Evolutionary conservation across 2,888 invertebrate species (phyloP).

Genomic region (Noctua janthe): DNA sequence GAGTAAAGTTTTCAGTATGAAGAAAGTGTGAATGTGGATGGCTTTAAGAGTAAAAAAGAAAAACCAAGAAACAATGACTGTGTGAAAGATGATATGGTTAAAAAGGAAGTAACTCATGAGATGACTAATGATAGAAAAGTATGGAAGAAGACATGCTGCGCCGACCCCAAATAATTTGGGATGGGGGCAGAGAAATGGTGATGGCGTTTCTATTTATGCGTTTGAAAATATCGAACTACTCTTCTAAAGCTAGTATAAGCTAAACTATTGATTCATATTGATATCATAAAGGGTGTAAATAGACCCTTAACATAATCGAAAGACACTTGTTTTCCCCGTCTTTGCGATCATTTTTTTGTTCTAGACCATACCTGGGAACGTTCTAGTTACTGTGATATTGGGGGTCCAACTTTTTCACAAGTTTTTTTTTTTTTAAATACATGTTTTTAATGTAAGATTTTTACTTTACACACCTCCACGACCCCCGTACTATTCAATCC

Average conservation of each 20-base stretch:
- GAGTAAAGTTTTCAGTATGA: not conserved
- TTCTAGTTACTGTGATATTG: too few relatives aligned
- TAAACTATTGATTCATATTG: not conserved
- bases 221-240: slow-evolving; percentile 3
- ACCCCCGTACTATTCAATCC: too few relatives aligned
- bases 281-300: not conserved
- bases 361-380: too few relatives aligned
- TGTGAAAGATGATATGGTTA: not conserved
- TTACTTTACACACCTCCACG: too few relatives aligned
- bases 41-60: not conserved
- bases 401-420: too few relatives aligned
- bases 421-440: too few relatives aligned
- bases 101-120: not conserved
- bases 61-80: not conserved
- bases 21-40: not conserved
- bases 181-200: not conserved
- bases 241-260: not conserved
- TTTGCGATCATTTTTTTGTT: too few relatives aligned
- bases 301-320: too few relatives aligned
- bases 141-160: not conserved
- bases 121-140: not conserved
- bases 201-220: too few relatives aligned
- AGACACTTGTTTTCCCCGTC: too few relatives aligned
- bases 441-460: too few relatives aligned
- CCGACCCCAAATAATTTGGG: not conserved